Evolutionary conservation across 2,888 invertebrate genomes (phyloP).

Genomic region (Spisula subtruncata): DNA sequence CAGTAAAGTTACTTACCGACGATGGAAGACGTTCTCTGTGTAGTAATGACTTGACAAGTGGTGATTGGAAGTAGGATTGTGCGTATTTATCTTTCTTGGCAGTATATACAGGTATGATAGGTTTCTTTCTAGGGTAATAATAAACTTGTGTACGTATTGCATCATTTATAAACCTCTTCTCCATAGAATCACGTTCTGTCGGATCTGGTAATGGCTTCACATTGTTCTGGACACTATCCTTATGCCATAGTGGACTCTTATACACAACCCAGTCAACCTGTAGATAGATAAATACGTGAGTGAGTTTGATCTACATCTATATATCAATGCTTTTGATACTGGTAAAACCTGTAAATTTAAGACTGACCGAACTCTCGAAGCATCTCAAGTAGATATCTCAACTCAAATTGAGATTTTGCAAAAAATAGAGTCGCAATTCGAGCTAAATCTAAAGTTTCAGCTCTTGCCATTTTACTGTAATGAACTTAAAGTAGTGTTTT

Average conservation of each 20-base stretch:
- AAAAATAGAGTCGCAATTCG: no score
- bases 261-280: slow-evolving; percentile 80
- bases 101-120: slow-evolving; percentile 84
- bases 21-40: slow-evolving; percentile 41
- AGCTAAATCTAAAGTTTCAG: no score
- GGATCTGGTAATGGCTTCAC: slow-evolving; percentile 73
- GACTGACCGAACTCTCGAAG: no score
- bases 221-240: slow-evolving; percentile 71
- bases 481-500: no score
- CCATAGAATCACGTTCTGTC: slow-evolving; percentile 60
- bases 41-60: slow-evolving; percentile 76
- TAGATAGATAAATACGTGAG: not conserved
- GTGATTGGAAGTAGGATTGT: slow-evolving; percentile 83
- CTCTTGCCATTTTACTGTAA: no score
- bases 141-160: slow-evolving; percentile 73
- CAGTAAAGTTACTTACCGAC: slow-evolving; percentile 25
- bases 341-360: no score
- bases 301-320: no score
- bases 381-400: no score
- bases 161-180: slow-evolving; percentile 79
- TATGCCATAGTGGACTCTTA: slow-evolving; percentile 80
- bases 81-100: slow-evolving; percentile 81
- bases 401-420: no score
- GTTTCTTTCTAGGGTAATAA: slow-evolving; percentile 72
- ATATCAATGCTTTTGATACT: no score